These are phyloP conservation scores for Naso thynnoides DNA, from an alignment of 2,797 vertebrate genomes.

Conservation along the genomic window DNA sequence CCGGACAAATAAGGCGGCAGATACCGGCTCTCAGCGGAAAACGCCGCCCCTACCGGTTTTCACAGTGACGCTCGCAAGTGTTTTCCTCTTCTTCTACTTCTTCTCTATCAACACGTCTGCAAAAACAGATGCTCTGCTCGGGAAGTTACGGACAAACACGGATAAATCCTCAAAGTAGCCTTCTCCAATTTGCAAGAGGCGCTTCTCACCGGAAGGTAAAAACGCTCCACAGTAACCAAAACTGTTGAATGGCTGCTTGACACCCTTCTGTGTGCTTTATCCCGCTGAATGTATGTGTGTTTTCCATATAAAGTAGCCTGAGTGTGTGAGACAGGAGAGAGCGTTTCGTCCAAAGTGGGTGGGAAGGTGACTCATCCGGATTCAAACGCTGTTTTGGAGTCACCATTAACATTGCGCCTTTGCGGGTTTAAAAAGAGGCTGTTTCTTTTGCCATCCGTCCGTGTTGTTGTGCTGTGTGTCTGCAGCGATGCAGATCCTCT, in stretches of 20 bases:
- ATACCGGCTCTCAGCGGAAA: conserved; percentile 22
- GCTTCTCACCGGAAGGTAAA: conserved; percentile 64
- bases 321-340: conserved; percentile 51
- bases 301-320: conserved; percentile 22
- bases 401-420: conserved; percentile 52
- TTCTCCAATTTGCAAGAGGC: conserved; percentile 27
- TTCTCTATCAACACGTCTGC: conserved; percentile 25
- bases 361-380: conserved; percentile 72
- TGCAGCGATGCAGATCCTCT: conserved; percentile 46
- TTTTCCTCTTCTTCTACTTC: conserved; percentile 3
- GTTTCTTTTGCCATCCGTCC: conserved; percentile 33
- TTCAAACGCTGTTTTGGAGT: conserved; percentile 50
- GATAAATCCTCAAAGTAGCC: conserved; percentile 61
- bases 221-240: conserved; percentile 11
- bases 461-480: conserved; percentile 34
- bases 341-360: conserved; percentile 61
- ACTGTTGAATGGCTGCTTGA: conserved; percentile 43
- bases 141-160: conserved; percentile 74
- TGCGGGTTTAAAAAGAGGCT: conserved; percentile 37
- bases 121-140: conserved; percentile 61
- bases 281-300: conserved; percentile 22
- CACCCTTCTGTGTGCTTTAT: conserved; percentile 3
- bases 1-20: conserved; percentile 60
- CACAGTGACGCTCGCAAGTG: conserved; percentile 4
- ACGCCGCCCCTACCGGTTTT: conserved; percentile 14